Evolutionary conservation across 2,888 invertebrate genomes (phyloP).

Genomic region (Nomada flava): DNA sequence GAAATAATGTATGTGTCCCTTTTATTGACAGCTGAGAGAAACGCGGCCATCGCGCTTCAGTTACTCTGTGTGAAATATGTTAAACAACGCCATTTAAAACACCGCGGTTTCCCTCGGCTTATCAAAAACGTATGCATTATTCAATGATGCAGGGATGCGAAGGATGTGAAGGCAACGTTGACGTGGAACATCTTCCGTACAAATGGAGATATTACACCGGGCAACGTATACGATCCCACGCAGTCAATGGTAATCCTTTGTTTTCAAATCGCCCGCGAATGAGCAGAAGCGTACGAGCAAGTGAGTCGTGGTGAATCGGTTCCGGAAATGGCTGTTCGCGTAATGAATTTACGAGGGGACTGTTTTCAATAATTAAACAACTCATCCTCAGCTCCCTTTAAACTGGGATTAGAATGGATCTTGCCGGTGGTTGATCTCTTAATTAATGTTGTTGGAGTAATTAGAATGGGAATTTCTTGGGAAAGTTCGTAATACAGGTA

Average conservation of each 20-base stretch:
- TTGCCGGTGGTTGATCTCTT: too few species aligned
- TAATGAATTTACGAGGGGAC: not conserved
- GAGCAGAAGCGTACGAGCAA: slow-evolving; percentile 13
- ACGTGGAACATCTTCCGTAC: slow-evolving; percentile 17
- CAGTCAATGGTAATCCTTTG: slow-evolving; percentile 42
- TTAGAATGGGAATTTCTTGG: too few species aligned
- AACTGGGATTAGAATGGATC: not conserved
- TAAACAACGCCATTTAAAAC: not conserved
- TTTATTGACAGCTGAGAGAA: too few species aligned
- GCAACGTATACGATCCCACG: slow-evolving; percentile 39
- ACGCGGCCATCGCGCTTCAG: not conserved
- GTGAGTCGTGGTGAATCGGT: not conserved
- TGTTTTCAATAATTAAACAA: slow-evolving; percentile 3
- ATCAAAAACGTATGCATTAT: slow-evolving; percentile 22
- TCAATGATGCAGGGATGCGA: slow-evolving; percentile 18
- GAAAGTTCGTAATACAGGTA: too few species aligned
- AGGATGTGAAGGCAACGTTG: slow-evolving; percentile 21
- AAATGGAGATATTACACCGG: slow-evolving; percentile 32
- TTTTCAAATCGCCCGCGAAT: slow-evolving; percentile 28
- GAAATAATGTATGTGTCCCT: too few species aligned
- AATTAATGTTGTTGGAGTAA: not conserved
- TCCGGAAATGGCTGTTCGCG: not conserved
- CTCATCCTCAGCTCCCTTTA: not conserved
- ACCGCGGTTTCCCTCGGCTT: slow-evolving; percentile 1
- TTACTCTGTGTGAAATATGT: not conserved